Evolutionary conservation across 92 coral and sea anemone genomes (phyloP), one percentile per base, ranked within the genome.

Genomic region (Micromussa lordhowensis): DNA sequence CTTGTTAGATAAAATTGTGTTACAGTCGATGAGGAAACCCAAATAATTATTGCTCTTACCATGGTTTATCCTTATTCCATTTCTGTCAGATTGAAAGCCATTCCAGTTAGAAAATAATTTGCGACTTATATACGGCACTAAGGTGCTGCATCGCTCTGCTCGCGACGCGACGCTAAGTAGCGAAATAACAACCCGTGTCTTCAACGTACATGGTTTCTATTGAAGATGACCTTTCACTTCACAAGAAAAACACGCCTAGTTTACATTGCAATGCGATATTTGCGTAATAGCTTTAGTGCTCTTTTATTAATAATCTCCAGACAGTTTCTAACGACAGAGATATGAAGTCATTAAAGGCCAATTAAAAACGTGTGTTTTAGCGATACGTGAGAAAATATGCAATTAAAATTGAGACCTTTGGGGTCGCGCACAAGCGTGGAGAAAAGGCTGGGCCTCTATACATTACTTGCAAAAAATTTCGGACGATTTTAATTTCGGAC

Each of bases 251-350:
- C 49, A 32, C 53, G 3, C 26, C 36, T 35, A 34, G 34, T 58
- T 64, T 80, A 58, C 49, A 80, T 21, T 58, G 84, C 84, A 80
- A 64, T 68, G 1, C 19, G 86, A 68, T 82, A 82, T 82, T 82
- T 69, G 86, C 48, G 58, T 17, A 28, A 30, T 64, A 26, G 24
- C 40, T 38, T 82, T n/a, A n/a, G n/a, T n/a, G 58, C 18, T 68
- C 16, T 55, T 53, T 51, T 51, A 4, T 58, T 17, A 58, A 59
- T 68, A 82, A 69, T 26, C 34, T 64, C 57, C 77, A 21, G 77
- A 57, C 70, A 54, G 70, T 35, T 79, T 29, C 32, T 76, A 36
- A 76, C 28, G 15, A 13, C 21, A 35, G 8, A 48, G 81, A 36
- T 36, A 73, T 73, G 51, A 32, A 73, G 53, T 35, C 49, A 32